Percentiles rank a stretch among this genome's conserved stretches.
Conservation (phyloP, 2,797 vertebrate species). For the Numenius phaeopus region DNA sequence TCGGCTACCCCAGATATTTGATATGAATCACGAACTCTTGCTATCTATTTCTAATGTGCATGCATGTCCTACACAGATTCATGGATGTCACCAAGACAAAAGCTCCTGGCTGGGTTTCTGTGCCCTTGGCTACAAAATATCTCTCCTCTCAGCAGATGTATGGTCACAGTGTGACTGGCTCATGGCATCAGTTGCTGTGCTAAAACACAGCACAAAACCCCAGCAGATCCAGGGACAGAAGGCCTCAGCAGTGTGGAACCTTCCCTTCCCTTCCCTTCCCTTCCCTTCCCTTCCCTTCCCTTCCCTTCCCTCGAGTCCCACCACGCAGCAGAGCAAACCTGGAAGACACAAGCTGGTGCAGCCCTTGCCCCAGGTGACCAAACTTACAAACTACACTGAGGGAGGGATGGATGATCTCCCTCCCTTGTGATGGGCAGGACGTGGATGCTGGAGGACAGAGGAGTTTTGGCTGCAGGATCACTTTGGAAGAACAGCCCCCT, state of each 20-base stretch:
- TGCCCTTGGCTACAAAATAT: neutral
- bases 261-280: neutral
- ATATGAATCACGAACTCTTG: neutral
- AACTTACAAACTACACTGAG: accelerated
- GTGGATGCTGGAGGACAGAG: neutral
- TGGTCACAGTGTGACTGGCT: neutral
- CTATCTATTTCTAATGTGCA: neutral
- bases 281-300: too few species aligned
- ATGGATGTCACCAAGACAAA: neutral
- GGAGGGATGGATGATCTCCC: neutral
- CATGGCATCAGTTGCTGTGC: neutral
- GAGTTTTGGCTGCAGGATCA: neutral
- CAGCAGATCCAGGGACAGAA: neutral
- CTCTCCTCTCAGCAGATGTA: neutral
- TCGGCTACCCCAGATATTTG: neutral
- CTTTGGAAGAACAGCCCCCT: neutral
- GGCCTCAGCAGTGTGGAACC: neutral
- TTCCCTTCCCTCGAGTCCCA: neutral
- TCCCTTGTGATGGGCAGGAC: neutral
- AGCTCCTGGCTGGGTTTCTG: neutral
- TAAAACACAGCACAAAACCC: neutral
- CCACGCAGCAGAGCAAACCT: neutral
- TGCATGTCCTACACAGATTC: neutral
- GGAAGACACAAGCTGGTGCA: neutral
- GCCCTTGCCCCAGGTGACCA: neutral